Evolutionary conservation across 2,113 vertebrate genomes (phyloP).

Genomic region (Seriola aureovittata): DNA sequence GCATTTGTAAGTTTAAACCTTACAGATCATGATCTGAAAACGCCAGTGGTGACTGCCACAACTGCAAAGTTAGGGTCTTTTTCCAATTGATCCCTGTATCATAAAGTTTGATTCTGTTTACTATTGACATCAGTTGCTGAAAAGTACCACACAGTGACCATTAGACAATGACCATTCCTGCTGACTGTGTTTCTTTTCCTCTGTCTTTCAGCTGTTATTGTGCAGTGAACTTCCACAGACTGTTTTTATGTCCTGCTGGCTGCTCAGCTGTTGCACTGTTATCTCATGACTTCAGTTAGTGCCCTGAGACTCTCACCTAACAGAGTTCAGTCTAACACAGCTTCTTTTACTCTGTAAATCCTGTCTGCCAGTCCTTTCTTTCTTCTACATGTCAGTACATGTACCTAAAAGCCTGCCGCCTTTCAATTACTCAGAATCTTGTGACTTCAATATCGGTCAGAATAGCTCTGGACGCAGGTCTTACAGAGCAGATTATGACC

Average conservation of each 20-base stretch:
- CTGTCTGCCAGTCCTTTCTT: background rate
- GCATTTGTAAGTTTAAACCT: background rate
- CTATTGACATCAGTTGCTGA: background rate
- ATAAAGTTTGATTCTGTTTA: background rate
- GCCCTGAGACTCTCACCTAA: constrained; percentile 2
- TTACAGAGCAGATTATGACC: background rate
- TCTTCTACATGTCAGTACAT: constrained; percentile 11
- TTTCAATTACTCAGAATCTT: constrained; percentile 1
- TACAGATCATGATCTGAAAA: background rate
- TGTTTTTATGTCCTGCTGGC: constrained; percentile 3
- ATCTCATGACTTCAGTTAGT: constrained; percentile 45
- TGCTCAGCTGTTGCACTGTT: constrained; percentile 35
- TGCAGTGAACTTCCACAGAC: constrained; percentile 2
- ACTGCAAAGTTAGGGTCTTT: background rate
- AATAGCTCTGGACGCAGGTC: background rate
- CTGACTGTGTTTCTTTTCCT: constrained; percentile 21
- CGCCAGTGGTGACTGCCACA: background rate
- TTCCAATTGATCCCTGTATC: background rate
- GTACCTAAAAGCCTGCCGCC: background rate
- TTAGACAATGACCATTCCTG: background rate
- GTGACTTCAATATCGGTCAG: constrained; percentile 17
- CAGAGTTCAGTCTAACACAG: background rate
- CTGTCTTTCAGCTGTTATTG: constrained; percentile 34
- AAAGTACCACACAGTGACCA: background rate
- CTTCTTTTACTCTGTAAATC: background rate